Evolutionary conservation across 2,888 invertebrate species (phyloP), one percentile per base, ranked within the genome.

Genomic region (Platycheirus albimanus): DNA sequence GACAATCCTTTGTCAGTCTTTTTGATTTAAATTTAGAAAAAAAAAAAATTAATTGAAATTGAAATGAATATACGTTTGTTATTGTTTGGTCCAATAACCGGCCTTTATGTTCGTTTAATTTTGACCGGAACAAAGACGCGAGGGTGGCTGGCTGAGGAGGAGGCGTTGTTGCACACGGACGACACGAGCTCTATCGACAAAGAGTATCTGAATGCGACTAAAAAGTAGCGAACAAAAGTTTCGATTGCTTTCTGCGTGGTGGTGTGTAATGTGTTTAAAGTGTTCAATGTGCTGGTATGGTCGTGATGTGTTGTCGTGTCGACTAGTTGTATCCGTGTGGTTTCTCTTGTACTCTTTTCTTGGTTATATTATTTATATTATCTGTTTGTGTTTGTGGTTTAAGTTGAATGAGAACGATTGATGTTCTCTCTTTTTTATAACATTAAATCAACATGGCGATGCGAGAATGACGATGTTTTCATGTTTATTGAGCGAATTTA

Each of bases 141-240:
- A 74, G 83, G 83, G 78, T 69, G 66, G 76, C 36, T 66, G 75
- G 41, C 43, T 56, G 77, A 63, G 67, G 78, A 54, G 64, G 19
- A 56, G 45, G 54, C 24, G 43, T 49, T 64, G 36, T 38, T 66
- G 45, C 28, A 69, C 51, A 78, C 83, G 78, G 83, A 78, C 72
- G 41, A 74, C 72, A 49, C 83, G 56, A 38, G 83, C 67, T 83
- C 83, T 83, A 78, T 74, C 83, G 49, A 74, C 78, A 83, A 78
- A 78, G 83, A 83, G 83, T 83, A 83, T 78, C 83, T 83, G 83
- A 83, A 83, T 69, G 78, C 83, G 83, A 83, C 83, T 83, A 83
- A 83, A 83, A 83, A 83, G 78, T 83, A 83, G 71, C 69, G 83
- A 74, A 78, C 72, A 61, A 83, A 83, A 83, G 83, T 78, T 78